phyloP scores from a whole-genome alignment of 2,113 vertebrate species.

The Dicaeum eximium region DNA sequence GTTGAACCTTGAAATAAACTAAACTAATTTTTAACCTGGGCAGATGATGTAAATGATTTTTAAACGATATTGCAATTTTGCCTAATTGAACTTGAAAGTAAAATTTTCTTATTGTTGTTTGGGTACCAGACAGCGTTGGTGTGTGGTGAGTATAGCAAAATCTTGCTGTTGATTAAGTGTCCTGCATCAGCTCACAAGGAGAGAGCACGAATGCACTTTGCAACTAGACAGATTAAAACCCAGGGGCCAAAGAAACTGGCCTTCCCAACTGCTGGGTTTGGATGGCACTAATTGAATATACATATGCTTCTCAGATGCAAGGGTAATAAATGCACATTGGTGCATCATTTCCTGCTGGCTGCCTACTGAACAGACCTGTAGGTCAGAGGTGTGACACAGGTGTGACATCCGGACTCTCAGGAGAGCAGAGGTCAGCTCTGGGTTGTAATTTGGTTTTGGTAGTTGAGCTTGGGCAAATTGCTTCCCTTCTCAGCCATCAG shows the following conservation, averaged over 20 bases:
- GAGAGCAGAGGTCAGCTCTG: not conserved
- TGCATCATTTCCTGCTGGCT: not conserved
- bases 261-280: not conserved
- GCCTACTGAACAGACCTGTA: accelerated
- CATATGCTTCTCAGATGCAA: not conserved
- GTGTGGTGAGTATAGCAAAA: not conserved
- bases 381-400: not conserved
- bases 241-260: not conserved
- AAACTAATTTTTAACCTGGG: not conserved
- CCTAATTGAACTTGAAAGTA: not conserved
- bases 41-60: not conserved
- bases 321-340: not conserved
- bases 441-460: not conserved
- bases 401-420: not conserved
- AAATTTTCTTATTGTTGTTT: not conserved
- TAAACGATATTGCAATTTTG: not conserved
- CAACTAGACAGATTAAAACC: not conserved
- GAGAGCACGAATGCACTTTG: not conserved
- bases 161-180: not conserved
- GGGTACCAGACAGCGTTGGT: not conserved
- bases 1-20: not conserved
- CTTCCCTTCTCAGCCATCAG: not conserved
- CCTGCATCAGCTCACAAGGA: not conserved
- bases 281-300: not conserved
- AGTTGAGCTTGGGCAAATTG: not conserved